phyloP scores from a whole-genome alignment of 2,888 invertebrate species.

The Dryobota labecula region DNA sequence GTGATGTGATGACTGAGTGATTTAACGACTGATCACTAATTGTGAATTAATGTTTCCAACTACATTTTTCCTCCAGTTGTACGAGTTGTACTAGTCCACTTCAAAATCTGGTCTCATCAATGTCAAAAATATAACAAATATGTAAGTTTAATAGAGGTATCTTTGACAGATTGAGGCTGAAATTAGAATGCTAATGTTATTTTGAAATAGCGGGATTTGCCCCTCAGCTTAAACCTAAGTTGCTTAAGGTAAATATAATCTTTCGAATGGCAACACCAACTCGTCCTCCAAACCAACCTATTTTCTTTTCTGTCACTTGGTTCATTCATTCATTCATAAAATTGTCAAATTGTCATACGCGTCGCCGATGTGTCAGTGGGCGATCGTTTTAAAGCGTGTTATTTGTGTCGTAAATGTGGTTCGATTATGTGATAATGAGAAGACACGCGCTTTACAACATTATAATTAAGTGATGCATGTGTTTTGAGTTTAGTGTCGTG shows the following conservation, averaged over 20 bases:
- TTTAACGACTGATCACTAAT: not conserved
- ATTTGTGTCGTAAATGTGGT: conserved; percentile 88
- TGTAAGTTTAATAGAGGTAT: not conserved
- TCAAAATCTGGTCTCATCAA: not conserved
- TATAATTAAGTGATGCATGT: conserved; percentile 88
- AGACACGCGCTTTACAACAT: conserved; percentile 84
- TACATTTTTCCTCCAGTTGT: too few relatives aligned
- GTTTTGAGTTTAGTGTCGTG: conserved; percentile 84
- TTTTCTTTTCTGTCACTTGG: conserved; percentile 55
- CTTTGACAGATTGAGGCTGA: not conserved
- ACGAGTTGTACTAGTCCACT: too few relatives aligned
- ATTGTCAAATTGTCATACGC: conserved; percentile 87
- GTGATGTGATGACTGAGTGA: not conserved
- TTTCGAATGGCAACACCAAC: conserved; percentile 41
- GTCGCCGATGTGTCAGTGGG: conserved; percentile 88
- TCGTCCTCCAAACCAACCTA: conserved; percentile 59
- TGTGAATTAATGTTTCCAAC: too few relatives aligned
- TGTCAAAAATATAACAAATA: not conserved
- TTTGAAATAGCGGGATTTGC: not conserved
- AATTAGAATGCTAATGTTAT: not conserved
- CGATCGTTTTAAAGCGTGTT: conserved; percentile 81
- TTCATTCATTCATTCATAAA: conserved; percentile 66
- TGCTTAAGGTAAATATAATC: conserved; percentile 23
- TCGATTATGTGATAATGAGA: conserved; percentile 87
- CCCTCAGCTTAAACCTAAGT: not conserved